phyloP scores from a whole-genome alignment of 2,113 vertebrate genomes.

The Eclectus roratus region DNA sequence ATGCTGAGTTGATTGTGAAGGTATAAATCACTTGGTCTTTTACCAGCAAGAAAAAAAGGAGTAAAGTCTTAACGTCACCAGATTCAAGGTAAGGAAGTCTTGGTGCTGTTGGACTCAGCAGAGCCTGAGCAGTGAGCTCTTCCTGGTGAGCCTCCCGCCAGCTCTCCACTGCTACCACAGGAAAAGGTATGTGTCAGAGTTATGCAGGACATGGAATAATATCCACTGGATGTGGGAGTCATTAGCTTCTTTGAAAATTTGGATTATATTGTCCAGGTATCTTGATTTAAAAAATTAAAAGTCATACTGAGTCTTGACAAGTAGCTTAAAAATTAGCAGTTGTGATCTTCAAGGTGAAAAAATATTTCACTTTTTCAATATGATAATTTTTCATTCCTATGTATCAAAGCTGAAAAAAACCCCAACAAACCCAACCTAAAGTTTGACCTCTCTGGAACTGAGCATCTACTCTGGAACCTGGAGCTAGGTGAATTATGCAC shows the following conservation, averaged over 20 bases:
- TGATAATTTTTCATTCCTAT: background rate
- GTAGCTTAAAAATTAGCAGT: background rate
- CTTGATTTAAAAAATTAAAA: background rate
- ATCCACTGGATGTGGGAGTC: background rate
- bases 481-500: background rate
- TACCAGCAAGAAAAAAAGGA: background rate
- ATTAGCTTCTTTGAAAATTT: background rate
- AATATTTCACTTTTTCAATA: background rate
- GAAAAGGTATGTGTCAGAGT: background rate
- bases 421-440: background rate
- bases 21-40: background rate
- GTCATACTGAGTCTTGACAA: background rate
- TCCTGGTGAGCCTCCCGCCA: background rate
- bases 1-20: background rate
- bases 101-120: background rate
- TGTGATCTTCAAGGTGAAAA: background rate
- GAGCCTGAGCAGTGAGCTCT: background rate
- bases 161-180: background rate
- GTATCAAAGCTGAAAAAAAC: background rate
- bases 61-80: background rate
- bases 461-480: background rate
- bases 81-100: background rate
- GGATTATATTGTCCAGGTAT: background rate
- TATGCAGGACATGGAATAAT: background rate
- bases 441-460: background rate